Evolutionary conservation across 2,888 invertebrate genomes (phyloP), one percentile per base, ranked within the genome.

Genomic region (Drosophila prostipennis): DNA sequence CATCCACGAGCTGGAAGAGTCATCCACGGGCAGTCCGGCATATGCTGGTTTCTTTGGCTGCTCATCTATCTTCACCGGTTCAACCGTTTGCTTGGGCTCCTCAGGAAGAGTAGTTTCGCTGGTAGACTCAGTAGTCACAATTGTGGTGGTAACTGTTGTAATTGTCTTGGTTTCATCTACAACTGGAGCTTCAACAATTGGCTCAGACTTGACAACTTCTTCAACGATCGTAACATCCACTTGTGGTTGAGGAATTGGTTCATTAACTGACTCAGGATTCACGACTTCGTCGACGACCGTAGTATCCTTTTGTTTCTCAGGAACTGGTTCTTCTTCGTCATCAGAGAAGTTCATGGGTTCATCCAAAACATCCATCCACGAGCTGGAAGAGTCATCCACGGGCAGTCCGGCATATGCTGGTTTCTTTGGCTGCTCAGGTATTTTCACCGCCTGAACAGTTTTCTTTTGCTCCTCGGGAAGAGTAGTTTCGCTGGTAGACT

Each of bases 1-100:
- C 80, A 92, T 86, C 88, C 91, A 92, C 2, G 87, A 68, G 48
- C 77, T 88, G 23, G 89, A 74, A 0, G 90, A 74, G 19, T 90
- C 86, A 65, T 91, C 90, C 23, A 89, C 81, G 11, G 90, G 89
- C 58, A 90, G 75, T 55, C 89, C 90, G 40, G 87, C 89, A 55
- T 89, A 89, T 3, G 61, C 80, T 6, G 80, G 45, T 72, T 87
- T 80, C 45, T 84, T 81, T 2, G 76, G 69, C 36, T 72, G 72
- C 45, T 74, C 72, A 2, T 42, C 58, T 32, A 39, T 56, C 36
- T 67, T 57, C 13, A 70, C 75, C 7, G 23, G 23, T 23, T 43
- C 43, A 3, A 23, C 48, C 2, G 16, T 2, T 2, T 32, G 13
- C 13, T 58, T 55, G 1, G 37, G 29, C 16, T 56, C 16, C 13